These are phyloP conservation scores for Neoseiulus cucumeris DNA, from an alignment of 1,140 invertebrate species.

Conservation along the genomic window DNA sequence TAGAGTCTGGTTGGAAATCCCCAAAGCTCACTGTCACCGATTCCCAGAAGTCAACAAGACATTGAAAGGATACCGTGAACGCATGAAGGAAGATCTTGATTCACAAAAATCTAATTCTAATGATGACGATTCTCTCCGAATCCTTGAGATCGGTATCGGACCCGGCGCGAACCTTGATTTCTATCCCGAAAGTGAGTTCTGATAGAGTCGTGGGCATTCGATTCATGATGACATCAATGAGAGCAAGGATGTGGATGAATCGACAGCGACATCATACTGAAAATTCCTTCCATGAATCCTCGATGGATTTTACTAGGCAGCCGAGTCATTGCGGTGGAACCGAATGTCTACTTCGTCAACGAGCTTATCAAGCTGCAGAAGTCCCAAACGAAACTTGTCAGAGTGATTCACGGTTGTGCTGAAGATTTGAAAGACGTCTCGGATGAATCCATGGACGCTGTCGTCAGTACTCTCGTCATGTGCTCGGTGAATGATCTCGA, in stretches of 20 bases:
- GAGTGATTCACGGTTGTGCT: conserved; percentile 21
- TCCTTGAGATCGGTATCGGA: conserved; percentile 18
- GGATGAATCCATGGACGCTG: conserved; percentile 24
- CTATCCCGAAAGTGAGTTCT: conserved; percentile 13
- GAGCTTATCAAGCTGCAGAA: background rate
- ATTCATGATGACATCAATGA: too few species aligned
- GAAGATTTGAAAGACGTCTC: conserved; percentile 24
- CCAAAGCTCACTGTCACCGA: background rate
- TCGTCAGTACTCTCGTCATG: conserved; percentile 25
- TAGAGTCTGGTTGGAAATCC: too few species aligned
- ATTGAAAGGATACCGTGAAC: background rate
- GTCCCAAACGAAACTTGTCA: conserved; percentile 12
- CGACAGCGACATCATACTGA: too few species aligned
- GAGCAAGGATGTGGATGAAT: too few species aligned
- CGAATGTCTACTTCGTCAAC: background rate
- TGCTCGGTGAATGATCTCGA: conserved; percentile 23
- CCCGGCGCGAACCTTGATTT: conserved; percentile 15
- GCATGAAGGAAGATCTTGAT: background rate
- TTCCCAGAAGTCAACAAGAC: background rate
- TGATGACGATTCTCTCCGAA: background rate
- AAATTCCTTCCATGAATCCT: too few species aligned
- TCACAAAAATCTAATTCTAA: background rate
- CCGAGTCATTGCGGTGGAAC: background rate
- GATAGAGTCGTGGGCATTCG: too few species aligned
- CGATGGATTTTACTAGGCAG: background rate